A percentile compares a stretch with the other conserved stretches of the same genome.
phyloP scores from a whole-genome alignment of 2,113 vertebrate genomes.

The Trematomus loennbergii region DNA sequence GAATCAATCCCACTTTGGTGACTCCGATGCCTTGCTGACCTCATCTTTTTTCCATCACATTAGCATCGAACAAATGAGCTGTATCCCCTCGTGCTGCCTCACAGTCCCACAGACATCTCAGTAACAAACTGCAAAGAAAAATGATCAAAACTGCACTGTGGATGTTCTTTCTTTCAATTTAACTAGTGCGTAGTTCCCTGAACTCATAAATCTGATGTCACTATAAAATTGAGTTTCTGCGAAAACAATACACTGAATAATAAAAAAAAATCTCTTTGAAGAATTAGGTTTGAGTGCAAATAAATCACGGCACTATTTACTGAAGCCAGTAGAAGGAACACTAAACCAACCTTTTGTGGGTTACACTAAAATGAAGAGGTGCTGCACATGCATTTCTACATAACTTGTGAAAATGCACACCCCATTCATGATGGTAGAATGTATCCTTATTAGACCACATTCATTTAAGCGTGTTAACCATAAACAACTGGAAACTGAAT shows the following conservation, averaged over 20 bases:
- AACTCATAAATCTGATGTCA: slow-evolving; percentile 47
- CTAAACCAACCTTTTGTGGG: slow-evolving; percentile 18
- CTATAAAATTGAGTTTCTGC: slow-evolving; percentile 42
- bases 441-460: slow-evolving; percentile 21
- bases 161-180: slow-evolving; percentile 33
- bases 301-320: slow-evolving; percentile 18
- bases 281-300: slow-evolving; percentile 30
- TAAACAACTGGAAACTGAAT: not conserved
- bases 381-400: not conserved
- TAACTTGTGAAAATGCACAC: slow-evolving; percentile 17
- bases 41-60: slow-evolving; percentile 75
- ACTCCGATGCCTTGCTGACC: slow-evolving; percentile 66
- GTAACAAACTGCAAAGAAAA: slow-evolving; percentile 35
- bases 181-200: slow-evolving; percentile 9
- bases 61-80: slow-evolving; percentile 74
- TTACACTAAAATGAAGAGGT: slow-evolving; percentile 1
- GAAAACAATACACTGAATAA: slow-evolving; percentile 34
- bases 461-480: not conserved
- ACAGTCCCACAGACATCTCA: slow-evolving; percentile 26
- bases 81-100: slow-evolving; percentile 21
- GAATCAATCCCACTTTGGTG: slow-evolving; percentile 76
- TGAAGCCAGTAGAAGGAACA: slow-evolving; percentile 12
- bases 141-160: slow-evolving; percentile 17
- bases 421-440: not conserved
- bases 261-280: slow-evolving; percentile 20